Evolutionary conservation across 2,113 vertebrate genomes (phyloP), one percentile per base, ranked within the genome.

Genomic region (Melanerpes aurifrons): DNA sequence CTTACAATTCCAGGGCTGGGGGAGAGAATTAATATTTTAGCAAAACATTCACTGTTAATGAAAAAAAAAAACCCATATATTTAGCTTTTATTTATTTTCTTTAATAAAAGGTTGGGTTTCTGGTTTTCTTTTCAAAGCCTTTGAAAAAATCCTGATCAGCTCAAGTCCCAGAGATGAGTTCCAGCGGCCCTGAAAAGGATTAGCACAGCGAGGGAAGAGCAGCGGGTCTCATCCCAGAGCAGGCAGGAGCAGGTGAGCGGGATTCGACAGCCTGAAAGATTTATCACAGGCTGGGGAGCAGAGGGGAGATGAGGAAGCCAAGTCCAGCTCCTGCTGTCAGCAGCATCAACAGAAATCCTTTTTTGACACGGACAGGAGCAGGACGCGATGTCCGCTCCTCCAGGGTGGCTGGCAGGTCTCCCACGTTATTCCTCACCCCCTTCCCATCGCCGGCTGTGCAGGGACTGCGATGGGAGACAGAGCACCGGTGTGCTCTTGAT

Each of bases 381-480:
- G 79, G 61, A 71, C 37, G 1, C 0, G 1, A 18, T 63, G 71
- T 32, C 47, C 0, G 0, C 57, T 72, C 54, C 59, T 3, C 5
- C 5, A 3, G 50, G 61, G 13, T 1, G 31, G 53, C 43, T 48
- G 86, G 28, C 8, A 1, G 61, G 4, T 64, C 2, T 58, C 54
- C 28, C 59, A 22, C 59, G 29, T 40, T 20, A 3, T 29, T 26
- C 45, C 19, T 72, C 68, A 43, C 16, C 56, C 78, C 63, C 9
- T 28, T 35, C 47, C 77, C 31, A 3, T 3, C 13, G 0, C 61
- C 2, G 9, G 62, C 54, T 5, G n/a, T 1, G 12, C 18, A 3
- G n/a, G 73, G 32, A 71, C 22, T 2, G 1, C 53, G 3, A 22
- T 2, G 63, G 62, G 25, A 81, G n/a, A 12, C 31, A 53, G 50